Conservation (phyloP, 1,140 invertebrate species). For the Monochamus saltuarius region DNA sequence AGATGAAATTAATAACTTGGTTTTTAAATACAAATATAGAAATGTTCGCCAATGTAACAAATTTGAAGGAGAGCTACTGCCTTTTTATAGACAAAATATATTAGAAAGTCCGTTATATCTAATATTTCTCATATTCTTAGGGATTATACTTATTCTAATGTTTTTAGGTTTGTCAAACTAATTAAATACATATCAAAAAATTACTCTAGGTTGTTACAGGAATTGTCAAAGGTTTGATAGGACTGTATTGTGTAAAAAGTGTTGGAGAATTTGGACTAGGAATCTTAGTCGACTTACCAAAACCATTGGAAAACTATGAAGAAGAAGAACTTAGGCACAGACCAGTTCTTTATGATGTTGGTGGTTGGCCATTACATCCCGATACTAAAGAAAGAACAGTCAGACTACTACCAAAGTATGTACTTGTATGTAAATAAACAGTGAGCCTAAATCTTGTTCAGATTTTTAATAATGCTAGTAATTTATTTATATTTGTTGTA, state of each 20-base stretch:
- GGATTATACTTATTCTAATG: conserved; percentile 19
- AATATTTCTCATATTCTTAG: conserved; percentile 17
- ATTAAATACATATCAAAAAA: conserved; percentile 2
- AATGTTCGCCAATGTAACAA: conserved; percentile 13
- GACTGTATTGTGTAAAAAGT: conserved; percentile 22
- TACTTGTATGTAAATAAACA: neutral
- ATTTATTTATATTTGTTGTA: conserved; percentile 22
- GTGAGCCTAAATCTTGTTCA: too few species aligned
- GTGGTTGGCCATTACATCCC: conserved; percentile 58
- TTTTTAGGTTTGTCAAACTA: conserved; percentile 18
- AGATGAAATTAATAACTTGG: conserved; percentile 1
- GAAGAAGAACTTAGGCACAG: conserved; percentile 49
- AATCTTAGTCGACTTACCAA: conserved; percentile 52
- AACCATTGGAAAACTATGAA: conserved; percentile 53
- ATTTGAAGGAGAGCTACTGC: neutral
- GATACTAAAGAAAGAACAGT: conserved; percentile 52
- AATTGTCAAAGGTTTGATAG: conserved; percentile 34
- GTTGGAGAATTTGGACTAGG: conserved; percentile 50
- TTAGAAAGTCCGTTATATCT: conserved; percentile 22
- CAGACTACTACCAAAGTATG: conserved; percentile 32
- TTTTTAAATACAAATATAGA: conserved; percentile 16
- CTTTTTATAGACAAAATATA: conserved; percentile 21
- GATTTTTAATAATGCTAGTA: conserved; percentile 1
- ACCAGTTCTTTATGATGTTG: conserved; percentile 53
- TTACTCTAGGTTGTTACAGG: conserved; percentile 18